Conservation (phyloP, 1,140 invertebrate genomes). For the Calliopsis andreniformis region DNA sequence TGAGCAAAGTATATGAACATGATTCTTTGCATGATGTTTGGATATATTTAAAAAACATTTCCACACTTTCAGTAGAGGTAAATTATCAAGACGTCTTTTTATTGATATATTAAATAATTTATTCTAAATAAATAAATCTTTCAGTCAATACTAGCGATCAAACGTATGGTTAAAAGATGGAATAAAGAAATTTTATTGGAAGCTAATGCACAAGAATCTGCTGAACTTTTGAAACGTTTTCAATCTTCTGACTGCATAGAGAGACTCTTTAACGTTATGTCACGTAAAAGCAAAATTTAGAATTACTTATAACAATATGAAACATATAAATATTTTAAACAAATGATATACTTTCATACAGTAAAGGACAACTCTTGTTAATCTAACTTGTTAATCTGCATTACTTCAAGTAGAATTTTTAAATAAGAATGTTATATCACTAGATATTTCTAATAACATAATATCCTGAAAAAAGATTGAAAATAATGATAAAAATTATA, state of each 20-base stretch:
- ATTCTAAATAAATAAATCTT: no score
- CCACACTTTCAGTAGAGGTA: conserved; percentile 69
- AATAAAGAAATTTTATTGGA: conserved; percentile 63
- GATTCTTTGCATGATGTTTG: conserved; percentile 66
- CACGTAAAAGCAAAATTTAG: conserved; percentile 67
- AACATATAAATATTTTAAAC: conserved; percentile 9
- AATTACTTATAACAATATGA: neutral
- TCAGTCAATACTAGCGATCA: conserved; percentile 71
- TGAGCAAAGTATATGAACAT: conserved; percentile 85
- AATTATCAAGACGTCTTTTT: conserved; percentile 26
- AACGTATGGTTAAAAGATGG: conserved; percentile 67
- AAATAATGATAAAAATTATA: conserved; percentile 8
- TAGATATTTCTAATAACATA: conserved; percentile 64
- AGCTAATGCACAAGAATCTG: conserved; percentile 67
- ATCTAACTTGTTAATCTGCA: conserved; percentile 7
- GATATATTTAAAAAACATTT: conserved; percentile 61
- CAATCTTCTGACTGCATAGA: conserved; percentile 52
- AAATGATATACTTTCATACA: conserved; percentile 1
- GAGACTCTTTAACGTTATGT: conserved; percentile 37
- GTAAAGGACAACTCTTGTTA: neutral
- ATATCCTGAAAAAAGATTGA: conserved; percentile 68
- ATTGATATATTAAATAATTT: neutral
- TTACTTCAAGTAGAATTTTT: conserved; percentile 68
- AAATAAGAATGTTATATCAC: conserved; percentile 74
- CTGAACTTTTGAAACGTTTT: conserved; percentile 52